phyloP scores from a whole-genome alignment of 2,797 vertebrate species.

The Decapterus maruadsi region DNA sequence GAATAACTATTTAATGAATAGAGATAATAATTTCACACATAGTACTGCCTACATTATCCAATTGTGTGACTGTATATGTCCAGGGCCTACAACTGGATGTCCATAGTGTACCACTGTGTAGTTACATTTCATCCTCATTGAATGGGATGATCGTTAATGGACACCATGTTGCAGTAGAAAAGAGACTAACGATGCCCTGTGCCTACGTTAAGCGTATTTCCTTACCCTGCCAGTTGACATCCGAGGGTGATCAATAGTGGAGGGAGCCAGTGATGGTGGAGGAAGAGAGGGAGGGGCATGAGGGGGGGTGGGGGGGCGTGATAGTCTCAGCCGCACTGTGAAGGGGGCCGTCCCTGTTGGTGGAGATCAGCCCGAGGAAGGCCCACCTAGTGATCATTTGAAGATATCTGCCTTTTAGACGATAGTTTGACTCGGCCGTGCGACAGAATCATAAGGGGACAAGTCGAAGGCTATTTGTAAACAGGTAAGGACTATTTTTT shows the following conservation, averaged over 20 bases:
- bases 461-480: constrained; percentile 70
- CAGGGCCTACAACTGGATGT: not conserved
- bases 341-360: constrained; percentile 82
- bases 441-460: constrained; percentile 74
- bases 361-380: constrained; percentile 83
- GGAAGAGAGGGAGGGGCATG: not conserved
- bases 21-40: not conserved
- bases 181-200: not conserved
- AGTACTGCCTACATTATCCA: not conserved
- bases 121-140: not conserved
- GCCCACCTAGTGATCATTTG: constrained; percentile 82
- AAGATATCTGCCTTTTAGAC: constrained; percentile 77
- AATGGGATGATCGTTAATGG: too few species aligned
- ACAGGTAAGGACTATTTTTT: constrained; percentile 76
- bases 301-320: constrained; percentile 57
- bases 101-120: too few species aligned
- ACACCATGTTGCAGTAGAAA: not conserved
- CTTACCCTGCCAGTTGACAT: constrained; percentile 42
- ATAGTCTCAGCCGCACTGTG: constrained; percentile 76
- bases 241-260: constrained; percentile 58
- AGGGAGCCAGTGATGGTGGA: constrained; percentile 19
- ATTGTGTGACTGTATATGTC: not conserved
- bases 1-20: not conserved
- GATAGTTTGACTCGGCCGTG: constrained; percentile 74
- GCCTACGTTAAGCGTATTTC: constrained; percentile 11